Evolutionary conservation across 1,140 invertebrate species (phyloP).

Genomic region (Megalopta genalis): DNA sequence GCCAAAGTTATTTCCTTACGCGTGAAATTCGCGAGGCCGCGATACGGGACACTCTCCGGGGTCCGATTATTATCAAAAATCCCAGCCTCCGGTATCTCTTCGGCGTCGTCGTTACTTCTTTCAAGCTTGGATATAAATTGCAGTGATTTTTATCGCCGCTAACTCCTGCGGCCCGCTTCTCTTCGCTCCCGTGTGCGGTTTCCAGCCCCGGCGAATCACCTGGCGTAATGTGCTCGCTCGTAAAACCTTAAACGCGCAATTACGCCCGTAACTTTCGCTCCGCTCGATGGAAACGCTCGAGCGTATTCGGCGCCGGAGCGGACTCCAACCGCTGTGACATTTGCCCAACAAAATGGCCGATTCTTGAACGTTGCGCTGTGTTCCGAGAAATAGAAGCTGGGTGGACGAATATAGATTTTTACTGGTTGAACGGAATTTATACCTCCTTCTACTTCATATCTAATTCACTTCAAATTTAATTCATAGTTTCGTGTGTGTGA

Average conservation of each 20-base stretch:
- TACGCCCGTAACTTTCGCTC: conserved; percentile 4
- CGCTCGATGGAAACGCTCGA: conserved; percentile 5
- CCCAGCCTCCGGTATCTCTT: too few relatives aligned
- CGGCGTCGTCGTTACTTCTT: background rate
- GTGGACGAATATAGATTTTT: too few relatives aligned
- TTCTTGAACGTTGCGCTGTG: background rate
- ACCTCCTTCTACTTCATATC: too few relatives aligned
- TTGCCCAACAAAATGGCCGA: background rate
- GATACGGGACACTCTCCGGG: background rate
- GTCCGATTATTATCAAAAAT: conserved; percentile 16
- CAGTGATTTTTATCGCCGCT: conserved; percentile 29
- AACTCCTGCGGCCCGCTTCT: background rate
- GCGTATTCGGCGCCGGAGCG: background rate
- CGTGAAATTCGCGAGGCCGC: conserved; percentile 23
- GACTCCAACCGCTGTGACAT: background rate
- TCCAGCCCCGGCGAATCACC: conserved; percentile 1
- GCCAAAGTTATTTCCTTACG: conserved; percentile 22
- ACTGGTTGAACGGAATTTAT: too few relatives aligned
- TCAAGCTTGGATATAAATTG: conserved; percentile 1
- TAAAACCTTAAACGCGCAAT: conserved; percentile 36
- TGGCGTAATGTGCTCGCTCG: conserved; percentile 26
- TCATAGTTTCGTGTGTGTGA: too few relatives aligned
- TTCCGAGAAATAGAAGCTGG: too few relatives aligned
- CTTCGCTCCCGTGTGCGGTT: background rate
- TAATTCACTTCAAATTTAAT: too few relatives aligned